Percentiles rank a stretch among this genome's conserved stretches.
phyloP scores from a whole-genome alignment of 2,888 invertebrate species.

The Meghimatium bilineatum region DNA sequence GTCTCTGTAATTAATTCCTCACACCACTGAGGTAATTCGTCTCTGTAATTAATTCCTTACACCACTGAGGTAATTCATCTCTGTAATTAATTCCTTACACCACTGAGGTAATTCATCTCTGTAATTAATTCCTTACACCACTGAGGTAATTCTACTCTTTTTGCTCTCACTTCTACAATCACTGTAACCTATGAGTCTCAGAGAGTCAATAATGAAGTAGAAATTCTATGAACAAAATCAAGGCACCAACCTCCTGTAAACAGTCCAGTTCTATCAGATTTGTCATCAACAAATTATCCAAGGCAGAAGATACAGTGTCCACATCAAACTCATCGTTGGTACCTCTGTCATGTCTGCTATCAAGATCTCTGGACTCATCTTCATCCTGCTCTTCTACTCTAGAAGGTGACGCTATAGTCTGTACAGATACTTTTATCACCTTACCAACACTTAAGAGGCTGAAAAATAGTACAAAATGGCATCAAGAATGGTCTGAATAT shows the following conservation, averaged over 20 bases:
- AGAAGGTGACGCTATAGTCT: conserved; percentile 8
- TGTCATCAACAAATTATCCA: conserved; percentile 21
- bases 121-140: too few species aligned
- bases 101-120: too few species aligned
- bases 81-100: too few species aligned
- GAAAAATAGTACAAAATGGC: not conserved
- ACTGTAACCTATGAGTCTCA: too few species aligned
- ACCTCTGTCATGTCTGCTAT: not conserved
- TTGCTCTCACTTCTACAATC: too few species aligned
- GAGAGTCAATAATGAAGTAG: too few species aligned
- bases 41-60: too few species aligned
- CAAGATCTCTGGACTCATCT: not conserved
- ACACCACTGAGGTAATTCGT: too few species aligned
- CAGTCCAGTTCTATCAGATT: not conserved
- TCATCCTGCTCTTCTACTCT: not conserved
- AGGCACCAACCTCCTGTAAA: conserved; percentile 11
- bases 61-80: too few species aligned
- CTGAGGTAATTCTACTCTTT: too few species aligned
- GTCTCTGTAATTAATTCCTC: too few species aligned
- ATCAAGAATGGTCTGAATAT: not conserved
- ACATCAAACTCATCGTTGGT: conserved; percentile 12
- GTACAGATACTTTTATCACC: conserved; percentile 3
- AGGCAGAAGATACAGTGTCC: not conserved
- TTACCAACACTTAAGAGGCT: conserved; percentile 10
- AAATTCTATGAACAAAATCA: too few species aligned